phyloP scores from a whole-genome alignment of 35 echinoderm and acorn worm species.

The Eucidaris tribuloides region DNA sequence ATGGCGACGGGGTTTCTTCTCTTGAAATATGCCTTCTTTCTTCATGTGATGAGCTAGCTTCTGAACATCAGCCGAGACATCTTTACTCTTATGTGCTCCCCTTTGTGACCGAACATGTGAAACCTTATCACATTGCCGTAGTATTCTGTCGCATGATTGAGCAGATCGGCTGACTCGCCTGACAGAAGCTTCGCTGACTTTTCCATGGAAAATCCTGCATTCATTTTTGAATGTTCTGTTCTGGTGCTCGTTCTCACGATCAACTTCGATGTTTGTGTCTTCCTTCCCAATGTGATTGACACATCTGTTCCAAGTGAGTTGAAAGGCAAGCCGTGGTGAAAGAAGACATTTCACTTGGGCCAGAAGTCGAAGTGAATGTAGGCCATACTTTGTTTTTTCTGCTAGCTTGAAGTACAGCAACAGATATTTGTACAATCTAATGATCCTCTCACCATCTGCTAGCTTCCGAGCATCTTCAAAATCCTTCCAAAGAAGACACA shows the following conservation, averaged over 20 bases:
- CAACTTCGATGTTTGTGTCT: slow-evolving; percentile 32
- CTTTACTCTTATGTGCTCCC: slow-evolving; percentile 34
- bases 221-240: slow-evolving; percentile 47
- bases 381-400: slow-evolving; percentile 45
- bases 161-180: slow-evolving; percentile 35
- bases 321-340: slow-evolving; percentile 11
- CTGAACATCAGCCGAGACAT: slow-evolving; percentile 9
- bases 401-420: slow-evolving; percentile 45
- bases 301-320: slow-evolving; percentile 39
- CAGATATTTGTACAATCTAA: slow-evolving; percentile 36
- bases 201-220: slow-evolving; percentile 15
- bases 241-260: slow-evolving; percentile 33
- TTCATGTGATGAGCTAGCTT: slow-evolving; percentile 22
- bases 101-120: neutral
- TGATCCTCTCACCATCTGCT: slow-evolving; percentile 44
- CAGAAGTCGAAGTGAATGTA: slow-evolving; percentile 22
- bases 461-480: slow-evolving; percentile 36
- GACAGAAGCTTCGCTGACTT: slow-evolving; percentile 8
- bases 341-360: slow-evolving; percentile 35
- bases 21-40: slow-evolving; percentile 1
- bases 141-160: slow-evolving; percentile 10
- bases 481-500: slow-evolving; percentile 35
- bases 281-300: slow-evolving; percentile 19
- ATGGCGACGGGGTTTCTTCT: slow-evolving; percentile 21
- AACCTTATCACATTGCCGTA: slow-evolving; percentile 14